A percentile compares a stretch with the other conserved stretches of the same genome.
These are phyloP conservation scores for Phoenicopterus ruber DNA, from an alignment of 2,113 vertebrate genomes.

Conservation along the genomic window DNA sequence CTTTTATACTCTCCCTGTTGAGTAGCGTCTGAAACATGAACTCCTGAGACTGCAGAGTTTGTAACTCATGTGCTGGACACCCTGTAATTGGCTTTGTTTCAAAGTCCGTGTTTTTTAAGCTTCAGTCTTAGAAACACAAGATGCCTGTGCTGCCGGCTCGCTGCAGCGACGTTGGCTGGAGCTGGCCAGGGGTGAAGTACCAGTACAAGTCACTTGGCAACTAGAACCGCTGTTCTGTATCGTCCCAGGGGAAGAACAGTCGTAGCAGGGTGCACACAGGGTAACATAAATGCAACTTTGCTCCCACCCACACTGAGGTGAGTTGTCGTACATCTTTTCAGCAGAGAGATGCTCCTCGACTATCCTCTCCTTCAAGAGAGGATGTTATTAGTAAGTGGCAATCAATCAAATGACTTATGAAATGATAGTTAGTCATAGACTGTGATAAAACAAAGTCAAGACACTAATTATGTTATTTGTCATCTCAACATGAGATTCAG, in stretches of 20 bases:
- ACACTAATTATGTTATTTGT: background rate
- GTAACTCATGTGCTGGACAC: rapidly evolving
- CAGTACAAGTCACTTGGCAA: background rate
- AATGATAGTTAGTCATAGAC: background rate
- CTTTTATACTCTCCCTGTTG: background rate
- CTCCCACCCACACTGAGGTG: background rate
- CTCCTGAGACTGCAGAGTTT: background rate
- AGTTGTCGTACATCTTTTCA: background rate
- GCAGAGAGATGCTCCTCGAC: background rate
- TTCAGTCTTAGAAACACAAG: background rate
- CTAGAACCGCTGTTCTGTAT: background rate
- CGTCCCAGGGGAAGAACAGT: background rate
- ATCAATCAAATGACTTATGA: background rate
- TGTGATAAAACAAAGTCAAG: background rate
- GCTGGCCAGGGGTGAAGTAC: background rate
- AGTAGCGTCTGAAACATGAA: background rate
- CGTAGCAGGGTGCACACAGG: rapidly evolving
- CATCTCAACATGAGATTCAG: background rate
- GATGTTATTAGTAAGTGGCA: background rate
- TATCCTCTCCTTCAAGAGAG: background rate
- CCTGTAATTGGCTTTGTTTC: background rate
- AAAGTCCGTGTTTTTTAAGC: background rate
- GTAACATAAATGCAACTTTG: background rate
- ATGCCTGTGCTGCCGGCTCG: background rate
- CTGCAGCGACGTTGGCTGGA: rapidly evolving